Conservation (phyloP, 1,140 invertebrate species). For the Orchesella cincta region DNA sequence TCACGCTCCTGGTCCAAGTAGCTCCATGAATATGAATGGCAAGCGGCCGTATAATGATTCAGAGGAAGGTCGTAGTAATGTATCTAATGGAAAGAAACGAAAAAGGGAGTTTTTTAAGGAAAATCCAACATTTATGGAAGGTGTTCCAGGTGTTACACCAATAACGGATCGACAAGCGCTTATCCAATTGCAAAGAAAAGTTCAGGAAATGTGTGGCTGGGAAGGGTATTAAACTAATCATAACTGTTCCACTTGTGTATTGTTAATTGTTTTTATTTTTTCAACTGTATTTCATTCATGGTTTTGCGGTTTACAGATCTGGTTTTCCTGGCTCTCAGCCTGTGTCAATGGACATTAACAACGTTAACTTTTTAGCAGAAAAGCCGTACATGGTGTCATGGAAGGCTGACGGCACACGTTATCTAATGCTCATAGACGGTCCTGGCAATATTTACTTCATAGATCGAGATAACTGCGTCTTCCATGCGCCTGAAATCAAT, state of each 20-base stretch:
- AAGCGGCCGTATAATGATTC: conserved; percentile 33
- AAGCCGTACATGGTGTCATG: conserved; percentile 95
- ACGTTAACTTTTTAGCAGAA: conserved; percentile 73
- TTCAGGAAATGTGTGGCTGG: conserved; percentile 82
- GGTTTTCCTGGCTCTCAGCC: conserved; percentile 96
- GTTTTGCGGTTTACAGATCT: conserved; percentile 57
- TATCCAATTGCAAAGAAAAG: conserved; percentile 70
- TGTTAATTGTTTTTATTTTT: not conserved
- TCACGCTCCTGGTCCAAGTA: conserved; percentile 16
- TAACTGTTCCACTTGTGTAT: no score
- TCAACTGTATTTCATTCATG: conserved; percentile 41
- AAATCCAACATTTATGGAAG: conserved; percentile 75
- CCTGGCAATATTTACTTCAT: conserved; percentile 86
- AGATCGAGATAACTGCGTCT: conserved; percentile 94
- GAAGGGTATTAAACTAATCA: no score
- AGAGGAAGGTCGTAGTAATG: conserved; percentile 59
- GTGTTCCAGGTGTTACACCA: conserved; percentile 71
- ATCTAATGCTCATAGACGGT: conserved; percentile 93
- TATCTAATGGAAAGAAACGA: conserved; percentile 53
- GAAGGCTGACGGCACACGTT: conserved; percentile 98
- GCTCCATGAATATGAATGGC: not conserved
- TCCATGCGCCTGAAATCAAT: conserved; percentile 75
- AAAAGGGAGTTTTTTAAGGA: conserved; percentile 57
- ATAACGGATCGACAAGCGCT: conserved; percentile 66
- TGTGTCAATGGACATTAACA: conserved; percentile 88